Conservation (phyloP, 2,797 vertebrate genomes). For the Acanthis flammea region DNA sequence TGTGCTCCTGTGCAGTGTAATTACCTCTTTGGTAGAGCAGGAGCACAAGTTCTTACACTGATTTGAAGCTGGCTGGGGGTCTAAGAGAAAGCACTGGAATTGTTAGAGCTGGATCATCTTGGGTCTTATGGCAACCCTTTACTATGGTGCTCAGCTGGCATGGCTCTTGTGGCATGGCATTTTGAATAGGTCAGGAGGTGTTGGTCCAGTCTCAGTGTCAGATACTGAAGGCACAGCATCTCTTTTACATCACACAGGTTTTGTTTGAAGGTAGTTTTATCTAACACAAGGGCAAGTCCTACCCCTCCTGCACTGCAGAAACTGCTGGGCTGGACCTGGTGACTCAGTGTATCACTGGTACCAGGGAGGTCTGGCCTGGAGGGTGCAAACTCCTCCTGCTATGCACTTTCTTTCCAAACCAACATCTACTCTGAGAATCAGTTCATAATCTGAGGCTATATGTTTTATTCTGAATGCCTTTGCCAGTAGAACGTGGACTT, state of each 20-base stretch:
- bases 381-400: neutral
- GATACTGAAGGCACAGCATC: neutral
- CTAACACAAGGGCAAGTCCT: neutral
- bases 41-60: neutral
- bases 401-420: neutral
- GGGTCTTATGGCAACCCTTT: neutral
- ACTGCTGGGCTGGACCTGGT: neutral
- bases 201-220: neutral
- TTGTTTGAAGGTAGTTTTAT: neutral
- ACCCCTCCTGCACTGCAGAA: neutral
- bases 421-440: neutral
- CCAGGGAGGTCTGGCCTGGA: neutral
- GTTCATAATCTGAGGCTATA: neutral
- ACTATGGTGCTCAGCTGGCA: rapidly evolving
- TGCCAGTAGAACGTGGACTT: neutral
- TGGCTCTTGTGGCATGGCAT: neutral
- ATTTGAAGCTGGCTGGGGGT: neutral
- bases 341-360: neutral
- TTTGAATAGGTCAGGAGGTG: neutral
- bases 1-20: neutral
- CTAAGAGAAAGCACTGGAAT: neutral
- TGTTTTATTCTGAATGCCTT: neutral
- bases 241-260: neutral
- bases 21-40: neutral
- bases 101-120: neutral